Evolutionary conservation across 2,113 vertebrate genomes (phyloP).

Genomic region (Thamnaconus septentrionalis): DNA sequence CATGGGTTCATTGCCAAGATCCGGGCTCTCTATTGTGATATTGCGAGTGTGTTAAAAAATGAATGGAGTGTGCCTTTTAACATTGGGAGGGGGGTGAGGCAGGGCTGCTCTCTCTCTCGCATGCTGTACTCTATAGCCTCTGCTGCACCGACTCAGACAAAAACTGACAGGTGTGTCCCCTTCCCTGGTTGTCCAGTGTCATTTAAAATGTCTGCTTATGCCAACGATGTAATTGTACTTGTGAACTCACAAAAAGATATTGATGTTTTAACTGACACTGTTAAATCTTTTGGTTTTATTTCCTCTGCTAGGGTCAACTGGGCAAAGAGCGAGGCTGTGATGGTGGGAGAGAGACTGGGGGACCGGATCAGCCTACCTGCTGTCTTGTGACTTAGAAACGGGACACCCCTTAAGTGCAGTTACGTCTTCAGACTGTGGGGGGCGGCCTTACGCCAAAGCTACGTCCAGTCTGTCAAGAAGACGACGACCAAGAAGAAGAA

Average conservation of each 20-base stretch:
- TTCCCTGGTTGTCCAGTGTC: background rate
- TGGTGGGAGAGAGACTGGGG: background rate
- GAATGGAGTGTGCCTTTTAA: too few species aligned
- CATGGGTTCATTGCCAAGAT: too few species aligned
- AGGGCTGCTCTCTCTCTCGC: background rate
- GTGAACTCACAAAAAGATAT: background rate
- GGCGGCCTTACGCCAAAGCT: too few species aligned
- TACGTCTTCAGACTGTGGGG: too few species aligned
- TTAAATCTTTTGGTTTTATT: background rate
- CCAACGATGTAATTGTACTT: too few species aligned
- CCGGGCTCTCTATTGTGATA: too few species aligned
- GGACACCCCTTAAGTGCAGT: too few species aligned
- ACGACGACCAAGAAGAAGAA: too few species aligned
- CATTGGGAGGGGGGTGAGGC: background rate
- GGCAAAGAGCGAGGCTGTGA: too few species aligned
- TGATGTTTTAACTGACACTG: background rate
- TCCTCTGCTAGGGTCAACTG: background rate
- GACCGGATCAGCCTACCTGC: background rate
- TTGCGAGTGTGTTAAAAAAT: too few species aligned
- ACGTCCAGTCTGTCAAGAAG: too few species aligned
- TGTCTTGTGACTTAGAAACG: too few species aligned
- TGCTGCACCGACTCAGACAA: background rate
- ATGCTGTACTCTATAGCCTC: background rate
- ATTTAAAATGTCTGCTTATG: background rate
- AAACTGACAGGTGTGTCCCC: background rate